Evolutionary conservation across 2,888 invertebrate species (phyloP).

Genomic region (Dorcus parallelipipedus): DNA sequence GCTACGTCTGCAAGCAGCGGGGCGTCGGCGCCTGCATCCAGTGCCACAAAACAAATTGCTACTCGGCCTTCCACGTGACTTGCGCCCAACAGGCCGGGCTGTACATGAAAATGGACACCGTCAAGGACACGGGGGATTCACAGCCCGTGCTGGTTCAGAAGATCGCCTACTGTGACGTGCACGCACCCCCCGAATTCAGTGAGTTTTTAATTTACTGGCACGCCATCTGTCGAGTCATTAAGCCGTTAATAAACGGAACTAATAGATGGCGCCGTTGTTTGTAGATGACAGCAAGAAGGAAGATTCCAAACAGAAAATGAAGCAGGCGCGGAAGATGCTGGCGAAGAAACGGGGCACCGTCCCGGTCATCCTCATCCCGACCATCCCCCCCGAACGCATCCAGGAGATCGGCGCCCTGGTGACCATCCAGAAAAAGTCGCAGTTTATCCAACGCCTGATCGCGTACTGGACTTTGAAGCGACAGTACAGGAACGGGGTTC

Average conservation of each 20-base stretch:
- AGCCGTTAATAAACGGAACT: too few species aligned
- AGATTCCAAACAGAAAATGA: conserved; percentile 77
- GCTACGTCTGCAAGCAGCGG: conserved; percentile 93
- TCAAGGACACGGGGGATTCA: conserved; percentile 54
- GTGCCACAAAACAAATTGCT: conserved; percentile 93
- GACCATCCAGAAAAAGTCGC: conserved; percentile 68
- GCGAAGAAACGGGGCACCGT: conserved; percentile 82
- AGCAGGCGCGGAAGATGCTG: conserved; percentile 80
- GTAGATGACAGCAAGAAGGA: conserved; percentile 49
- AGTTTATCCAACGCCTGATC: conserved; percentile 83
- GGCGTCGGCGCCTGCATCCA: conserved; percentile 96
- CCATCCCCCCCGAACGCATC: conserved; percentile 83
- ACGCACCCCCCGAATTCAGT: conserved; percentile 67
- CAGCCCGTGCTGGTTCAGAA: conserved; percentile 86
- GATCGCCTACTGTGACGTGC: conserved; percentile 93
- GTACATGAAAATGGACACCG: conserved; percentile 96
- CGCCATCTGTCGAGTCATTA: neutral
- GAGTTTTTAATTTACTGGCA: conserved; percentile 3
- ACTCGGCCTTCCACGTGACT: conserved; percentile 97
- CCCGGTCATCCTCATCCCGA: conserved; percentile 90
- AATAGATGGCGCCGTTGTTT: conserved; percentile 5
- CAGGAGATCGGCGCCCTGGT: conserved; percentile 83
- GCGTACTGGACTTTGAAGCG: conserved; percentile 98
- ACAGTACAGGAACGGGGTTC: conserved; percentile 93
- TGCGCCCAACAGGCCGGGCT: conserved; percentile 96